Conservation (phyloP, 2,797 vertebrate genomes). For the Trachops cirrhosus region DNA sequence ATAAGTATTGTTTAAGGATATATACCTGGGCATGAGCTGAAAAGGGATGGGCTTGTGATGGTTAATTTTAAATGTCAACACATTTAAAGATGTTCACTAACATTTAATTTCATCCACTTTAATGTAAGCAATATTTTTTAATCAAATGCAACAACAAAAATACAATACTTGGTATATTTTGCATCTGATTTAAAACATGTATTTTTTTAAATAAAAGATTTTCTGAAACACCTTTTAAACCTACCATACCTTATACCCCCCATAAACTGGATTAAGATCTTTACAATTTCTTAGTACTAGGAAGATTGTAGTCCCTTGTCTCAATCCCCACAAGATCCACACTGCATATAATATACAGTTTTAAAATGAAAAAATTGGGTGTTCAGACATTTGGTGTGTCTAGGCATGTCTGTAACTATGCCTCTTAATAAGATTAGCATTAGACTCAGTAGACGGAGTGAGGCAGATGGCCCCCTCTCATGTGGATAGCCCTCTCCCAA, state of each 20-base stretch:
- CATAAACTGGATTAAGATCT: background rate
- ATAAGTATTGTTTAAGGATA: background rate
- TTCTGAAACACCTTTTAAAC: background rate
- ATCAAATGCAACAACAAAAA: background rate
- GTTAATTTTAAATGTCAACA: background rate
- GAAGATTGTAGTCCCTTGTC: background rate
- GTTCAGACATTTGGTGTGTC: background rate
- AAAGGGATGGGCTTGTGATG: background rate
- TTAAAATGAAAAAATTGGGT: background rate
- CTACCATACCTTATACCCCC: background rate
- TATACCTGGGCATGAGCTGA: background rate
- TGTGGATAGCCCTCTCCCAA: background rate
- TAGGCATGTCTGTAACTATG: background rate
- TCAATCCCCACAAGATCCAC: background rate
- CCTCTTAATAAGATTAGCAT: background rate
- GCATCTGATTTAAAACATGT: background rate
- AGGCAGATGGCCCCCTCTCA: background rate
- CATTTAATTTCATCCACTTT: background rate
- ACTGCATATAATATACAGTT: background rate
- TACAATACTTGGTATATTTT: background rate
- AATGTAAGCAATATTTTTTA: background rate
- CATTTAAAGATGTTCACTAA: background rate
- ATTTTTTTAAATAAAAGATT: background rate
- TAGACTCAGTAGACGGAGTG: background rate
- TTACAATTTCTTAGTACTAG: background rate